Percentiles rank a stretch among this genome's conserved stretches.
phyloP scores from a whole-genome alignment of 2,888 invertebrate genomes.

The Drosophila kuntzei region DNA sequence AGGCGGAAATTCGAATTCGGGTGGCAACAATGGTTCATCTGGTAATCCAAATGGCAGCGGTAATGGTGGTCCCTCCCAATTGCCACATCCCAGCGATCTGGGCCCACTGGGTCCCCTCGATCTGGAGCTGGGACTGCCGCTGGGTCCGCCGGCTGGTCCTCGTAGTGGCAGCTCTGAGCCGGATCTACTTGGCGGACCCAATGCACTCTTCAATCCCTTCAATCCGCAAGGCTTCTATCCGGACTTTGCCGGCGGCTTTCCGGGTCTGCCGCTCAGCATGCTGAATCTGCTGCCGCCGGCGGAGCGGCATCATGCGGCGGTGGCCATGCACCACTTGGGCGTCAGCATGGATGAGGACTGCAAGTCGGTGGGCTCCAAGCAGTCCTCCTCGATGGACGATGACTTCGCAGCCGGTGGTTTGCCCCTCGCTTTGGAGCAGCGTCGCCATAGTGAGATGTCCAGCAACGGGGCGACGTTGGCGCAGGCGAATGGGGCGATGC shows the following conservation, averaged over 20 bases:
- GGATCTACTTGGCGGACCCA: slow-evolving; percentile 87
- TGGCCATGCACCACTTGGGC: slow-evolving; percentile 87
- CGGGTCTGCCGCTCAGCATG: slow-evolving; percentile 92
- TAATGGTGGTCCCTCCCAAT: slow-evolving; percentile 40
- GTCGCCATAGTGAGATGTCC: slow-evolving; percentile 61
- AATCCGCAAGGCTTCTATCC: slow-evolving; percentile 92
- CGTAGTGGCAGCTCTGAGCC: slow-evolving; percentile 90
- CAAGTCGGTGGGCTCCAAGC: slow-evolving; percentile 89
- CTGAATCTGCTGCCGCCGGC: slow-evolving; percentile 91
- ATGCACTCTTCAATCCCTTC: slow-evolving; percentile 91
- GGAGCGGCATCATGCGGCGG: slow-evolving; percentile 88
- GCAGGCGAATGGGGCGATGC: slow-evolving; percentile 90
- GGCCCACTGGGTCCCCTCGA: slow-evolving; percentile 62
- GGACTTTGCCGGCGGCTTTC: slow-evolving; percentile 92
- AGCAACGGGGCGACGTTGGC: slow-evolving; percentile 58
- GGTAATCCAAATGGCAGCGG: slow-evolving; percentile 21
- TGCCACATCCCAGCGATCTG: slow-evolving; percentile 66
- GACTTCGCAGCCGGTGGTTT: slow-evolving; percentile 87
- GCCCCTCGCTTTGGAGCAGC: slow-evolving; percentile 73
- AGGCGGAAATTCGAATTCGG: slow-evolving; percentile 17
- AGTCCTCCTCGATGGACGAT: slow-evolving; percentile 87
- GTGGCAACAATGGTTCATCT: slow-evolving; percentile 28
- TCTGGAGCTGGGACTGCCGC: slow-evolving; percentile 73
- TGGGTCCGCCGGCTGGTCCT: slow-evolving; percentile 83
- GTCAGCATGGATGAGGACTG: slow-evolving; percentile 88